Evolutionary conservation across 1,140 invertebrate species (phyloP), one percentile per base, ranked within the genome.

Genomic region (Triops longicaudatus): DNA sequence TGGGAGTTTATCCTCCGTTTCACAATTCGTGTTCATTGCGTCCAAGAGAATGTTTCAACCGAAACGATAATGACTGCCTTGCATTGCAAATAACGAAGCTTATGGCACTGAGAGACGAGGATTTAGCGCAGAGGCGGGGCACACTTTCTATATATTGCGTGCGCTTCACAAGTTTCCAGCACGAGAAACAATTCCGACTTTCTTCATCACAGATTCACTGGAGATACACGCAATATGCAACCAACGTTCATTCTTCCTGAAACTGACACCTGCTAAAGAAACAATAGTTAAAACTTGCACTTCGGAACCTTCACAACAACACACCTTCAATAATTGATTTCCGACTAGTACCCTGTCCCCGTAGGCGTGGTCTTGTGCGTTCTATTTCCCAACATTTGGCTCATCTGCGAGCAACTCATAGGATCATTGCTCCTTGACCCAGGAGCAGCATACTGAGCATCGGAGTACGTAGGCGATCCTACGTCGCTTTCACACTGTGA

Each of bases 31-130:
- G 31, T 63, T 22, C 22, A 22, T 9, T 14, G 50, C 50, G n/a
- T 63, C 22, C 50, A 17, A 63, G 22, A 22, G 17, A 63, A 63
- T 6, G 5, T n/a, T 5, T 22, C 14, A 63, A 63, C 22, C n/a
- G 50, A n/a, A 63, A 63, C 44, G 44, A 22, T 63, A 14, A 63
- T 63, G 50, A 63, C 50, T 63, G 50, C 22, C 50, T 44, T 63
- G 50, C 50, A 63, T 63, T 63, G 50, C 50, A 63, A 63, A 63
- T n/a, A 22, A 63, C 50, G 50, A 63, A 63, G 50, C 50, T 63
- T 63, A 63, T 63, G 50, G 50, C 50, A 63, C 50, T 63, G 50
- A 63, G 50, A 63, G 50, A 63, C 50, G 50, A 63, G 50, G 50
- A 63, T 63, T 22, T 63, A 22, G 50, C 50, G 50, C 50, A 63